Conservation (phyloP, 2,888 invertebrate genomes). For the Mesorhabditis belari region DNA sequence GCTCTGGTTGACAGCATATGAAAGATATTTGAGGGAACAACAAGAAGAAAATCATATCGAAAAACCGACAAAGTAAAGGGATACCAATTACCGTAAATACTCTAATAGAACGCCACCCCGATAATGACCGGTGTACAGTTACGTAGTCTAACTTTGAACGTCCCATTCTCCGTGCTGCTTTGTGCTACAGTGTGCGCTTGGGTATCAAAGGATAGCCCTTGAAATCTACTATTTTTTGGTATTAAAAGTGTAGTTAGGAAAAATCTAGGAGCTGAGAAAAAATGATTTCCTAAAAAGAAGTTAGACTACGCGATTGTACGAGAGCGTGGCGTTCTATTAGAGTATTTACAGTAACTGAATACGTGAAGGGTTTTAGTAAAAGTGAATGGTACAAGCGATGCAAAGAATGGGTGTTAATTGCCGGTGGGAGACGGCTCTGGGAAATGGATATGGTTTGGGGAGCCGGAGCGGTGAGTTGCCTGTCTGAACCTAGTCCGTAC, state of each 20-base stretch:
- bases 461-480: constrained; percentile 6
- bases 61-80: constrained; percentile 32
- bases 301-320: no score
- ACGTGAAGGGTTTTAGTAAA: constrained; percentile 5
- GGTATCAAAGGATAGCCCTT: no score
- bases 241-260: no score
- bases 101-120: no score
- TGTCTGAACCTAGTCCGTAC: constrained; percentile 57
- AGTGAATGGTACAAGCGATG: constrained; percentile 44
- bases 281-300: no score
- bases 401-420: constrained; percentile 46
- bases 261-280: no score
- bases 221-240: no score
- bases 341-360: not conserved
- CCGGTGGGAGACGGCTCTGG: constrained; percentile 49
- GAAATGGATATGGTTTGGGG: constrained; percentile 51
- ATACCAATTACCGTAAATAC: not conserved
- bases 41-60: constrained; percentile 24
- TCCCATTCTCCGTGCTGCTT: no score
- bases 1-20: constrained; percentile 49
- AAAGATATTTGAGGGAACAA: constrained; percentile 36
- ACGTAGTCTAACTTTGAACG: no score
- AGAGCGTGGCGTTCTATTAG: no score
- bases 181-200: no score
- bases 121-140: no score